These are phyloP conservation scores for Pseudomyrmex concolor DNA, from an alignment of 1,140 invertebrate genomes.

Conservation along the genomic window DNA sequence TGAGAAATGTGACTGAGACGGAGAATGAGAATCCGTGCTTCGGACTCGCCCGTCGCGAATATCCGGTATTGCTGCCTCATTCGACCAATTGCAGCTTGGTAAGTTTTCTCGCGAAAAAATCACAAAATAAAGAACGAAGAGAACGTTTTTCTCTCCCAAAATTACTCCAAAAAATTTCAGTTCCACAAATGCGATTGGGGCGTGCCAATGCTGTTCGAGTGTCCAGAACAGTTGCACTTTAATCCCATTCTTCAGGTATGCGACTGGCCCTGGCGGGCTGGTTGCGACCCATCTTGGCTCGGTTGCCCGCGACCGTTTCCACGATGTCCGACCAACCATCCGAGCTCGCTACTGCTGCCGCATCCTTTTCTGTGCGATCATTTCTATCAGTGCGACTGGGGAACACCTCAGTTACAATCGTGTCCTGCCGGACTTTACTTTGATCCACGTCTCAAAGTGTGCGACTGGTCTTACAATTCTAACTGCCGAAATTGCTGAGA, in stretches of 20 bases:
- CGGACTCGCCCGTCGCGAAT: not conserved
- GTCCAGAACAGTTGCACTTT: constrained; percentile 83
- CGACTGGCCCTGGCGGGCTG: constrained; percentile 74
- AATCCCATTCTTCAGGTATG: constrained; percentile 83
- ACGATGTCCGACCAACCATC: not conserved
- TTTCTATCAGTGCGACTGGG: constrained; percentile 32
- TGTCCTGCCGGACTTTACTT: constrained; percentile 22
- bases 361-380: constrained; percentile 33
- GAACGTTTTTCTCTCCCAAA: not conserved
- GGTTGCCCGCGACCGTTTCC: constrained; percentile 23
- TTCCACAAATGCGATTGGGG: constrained; percentile 86
- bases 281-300: constrained; percentile 5
- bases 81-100: constrained; percentile 35
- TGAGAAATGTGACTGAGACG: not conserved
- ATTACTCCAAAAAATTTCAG: not conserved
- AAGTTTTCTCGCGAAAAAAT: constrained; percentile 9
- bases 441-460: constrained; percentile 8
- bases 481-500: constrained; percentile 25
- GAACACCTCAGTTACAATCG: not conserved
- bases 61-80: constrained; percentile 1
- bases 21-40: constrained; percentile 16
- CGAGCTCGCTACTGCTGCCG: not conserved
- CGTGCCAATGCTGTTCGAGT: constrained; percentile 82
- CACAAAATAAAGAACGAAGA: not conserved
- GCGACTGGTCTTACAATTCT: constrained; percentile 35